phyloP scores from a whole-genome alignment of 2,888 invertebrate genomes.

The Polydrusus cervinus region DNA sequence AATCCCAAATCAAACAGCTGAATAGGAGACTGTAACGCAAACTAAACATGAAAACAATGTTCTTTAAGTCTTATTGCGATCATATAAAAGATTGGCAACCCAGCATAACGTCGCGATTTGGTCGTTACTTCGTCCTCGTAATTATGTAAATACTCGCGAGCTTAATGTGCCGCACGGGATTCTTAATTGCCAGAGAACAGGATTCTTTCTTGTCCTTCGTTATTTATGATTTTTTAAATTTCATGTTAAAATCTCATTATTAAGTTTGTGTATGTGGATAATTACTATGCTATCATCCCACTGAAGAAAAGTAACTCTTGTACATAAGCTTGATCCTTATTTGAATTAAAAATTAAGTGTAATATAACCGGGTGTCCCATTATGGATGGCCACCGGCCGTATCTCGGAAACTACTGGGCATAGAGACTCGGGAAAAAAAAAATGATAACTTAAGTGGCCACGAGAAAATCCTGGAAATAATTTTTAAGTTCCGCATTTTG shows the following conservation, averaged over 20 bases:
- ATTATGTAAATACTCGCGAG: conserved; percentile 42
- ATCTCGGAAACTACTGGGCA: too few relatives aligned
- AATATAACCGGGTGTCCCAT: too few relatives aligned
- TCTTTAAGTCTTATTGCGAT: neutral
- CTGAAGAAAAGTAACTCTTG: neutral
- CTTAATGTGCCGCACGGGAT: conserved; percentile 35
- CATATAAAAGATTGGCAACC: conserved; percentile 1
- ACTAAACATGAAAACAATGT: too few relatives aligned
- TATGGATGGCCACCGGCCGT: too few relatives aligned
- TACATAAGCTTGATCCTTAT: too few relatives aligned
- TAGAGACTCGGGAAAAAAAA: too few relatives aligned
- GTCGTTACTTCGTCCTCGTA: conserved; percentile 25
- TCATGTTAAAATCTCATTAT: conserved; percentile 7
- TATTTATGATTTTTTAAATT: conserved; percentile 23
- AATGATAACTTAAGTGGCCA: too few relatives aligned
- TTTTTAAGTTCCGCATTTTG: too few relatives aligned
- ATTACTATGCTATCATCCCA: neutral
- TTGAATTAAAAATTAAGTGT: too few relatives aligned
- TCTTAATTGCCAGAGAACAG: conserved; percentile 35
- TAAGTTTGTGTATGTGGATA: neutral
- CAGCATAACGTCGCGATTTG: conserved; percentile 14
- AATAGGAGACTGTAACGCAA: too few relatives aligned
- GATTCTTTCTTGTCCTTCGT: conserved; percentile 27
- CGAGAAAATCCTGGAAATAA: too few relatives aligned
- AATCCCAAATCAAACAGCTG: too few relatives aligned